phyloP scores from a whole-genome alignment of 2,888 invertebrate species.

The Dasysyrphus tricinctus region DNA sequence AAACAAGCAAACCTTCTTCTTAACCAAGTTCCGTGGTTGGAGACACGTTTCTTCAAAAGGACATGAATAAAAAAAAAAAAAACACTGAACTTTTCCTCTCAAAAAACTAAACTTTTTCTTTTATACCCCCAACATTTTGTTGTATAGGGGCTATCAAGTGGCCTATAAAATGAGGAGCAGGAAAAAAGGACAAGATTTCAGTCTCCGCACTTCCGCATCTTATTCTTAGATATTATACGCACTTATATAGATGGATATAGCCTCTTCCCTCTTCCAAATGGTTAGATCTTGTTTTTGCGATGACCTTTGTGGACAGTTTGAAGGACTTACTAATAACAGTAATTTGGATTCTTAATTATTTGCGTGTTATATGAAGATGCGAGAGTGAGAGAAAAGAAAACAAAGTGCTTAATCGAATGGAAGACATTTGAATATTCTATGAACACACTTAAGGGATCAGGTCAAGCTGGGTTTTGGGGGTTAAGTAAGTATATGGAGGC shows the following conservation, averaged over 20 bases:
- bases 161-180: constrained; percentile 58
- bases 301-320: constrained; percentile 70
- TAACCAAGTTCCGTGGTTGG: constrained; percentile 25
- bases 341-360: constrained; percentile 75
- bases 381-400: constrained; percentile 5
- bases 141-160: constrained; percentile 62
- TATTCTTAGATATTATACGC: constrained; percentile 34
- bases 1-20: constrained; percentile 50
- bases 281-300: constrained; percentile 69
- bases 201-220: constrained; percentile 24
- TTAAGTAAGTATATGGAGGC: constrained; percentile 39
- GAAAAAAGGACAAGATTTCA: constrained; percentile 53
- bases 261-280: constrained; percentile 47
- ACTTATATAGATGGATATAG: not conserved
- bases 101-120: constrained; percentile 14
- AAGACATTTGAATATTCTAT: constrained; percentile 73
- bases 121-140: constrained; percentile 18
- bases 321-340: constrained; percentile 73
- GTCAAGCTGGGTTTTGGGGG: constrained; percentile 58
- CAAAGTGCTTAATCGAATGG: constrained; percentile 69
- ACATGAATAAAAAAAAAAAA: constrained; percentile 40
- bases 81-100: constrained; percentile 2
- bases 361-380: constrained; percentile 39
- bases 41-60: constrained; percentile 37
- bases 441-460: constrained; percentile 69